A percentile compares a stretch with the other conserved stretches of the same genome.
phyloP scores from a whole-genome alignment of 2,888 invertebrate genomes.

The Mayetiola destructor region DNA sequence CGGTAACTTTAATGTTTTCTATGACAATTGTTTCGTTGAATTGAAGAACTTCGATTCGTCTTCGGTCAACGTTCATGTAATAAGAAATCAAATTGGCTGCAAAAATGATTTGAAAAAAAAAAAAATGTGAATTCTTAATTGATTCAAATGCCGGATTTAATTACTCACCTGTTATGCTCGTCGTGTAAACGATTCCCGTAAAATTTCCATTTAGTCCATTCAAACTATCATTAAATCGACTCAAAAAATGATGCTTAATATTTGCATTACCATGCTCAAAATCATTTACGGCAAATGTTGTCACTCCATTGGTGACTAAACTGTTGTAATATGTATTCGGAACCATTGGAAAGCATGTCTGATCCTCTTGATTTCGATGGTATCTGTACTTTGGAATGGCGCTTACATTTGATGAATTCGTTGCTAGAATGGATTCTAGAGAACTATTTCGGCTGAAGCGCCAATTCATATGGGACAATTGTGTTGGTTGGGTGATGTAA shows the following conservation, averaged over 20 bases:
- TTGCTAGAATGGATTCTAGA: too few species aligned
- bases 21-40: not conserved
- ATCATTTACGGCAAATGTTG: not conserved
- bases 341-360: too few species aligned
- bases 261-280: not conserved
- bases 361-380: too few species aligned
- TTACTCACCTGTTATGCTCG: not conserved
- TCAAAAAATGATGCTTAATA: not conserved
- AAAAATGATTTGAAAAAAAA: too few species aligned
- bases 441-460: too few species aligned
- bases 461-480: too few species aligned
- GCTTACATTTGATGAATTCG: too few species aligned
- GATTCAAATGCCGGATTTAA: not conserved
- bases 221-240: not conserved
- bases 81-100: not conserved
- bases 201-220: not conserved
- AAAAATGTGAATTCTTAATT: not conserved
- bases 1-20: not conserved
- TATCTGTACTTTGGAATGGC: too few species aligned
- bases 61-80: not conserved
- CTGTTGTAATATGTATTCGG: too few species aligned
- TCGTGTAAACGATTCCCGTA: not conserved
- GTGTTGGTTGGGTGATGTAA: too few species aligned
- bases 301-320: too few species aligned
- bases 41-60: not conserved